Conservation (phyloP, 30 jellyfish, hydroid and myxozoan genomes). For the Chironex yamaguchii region DNA sequence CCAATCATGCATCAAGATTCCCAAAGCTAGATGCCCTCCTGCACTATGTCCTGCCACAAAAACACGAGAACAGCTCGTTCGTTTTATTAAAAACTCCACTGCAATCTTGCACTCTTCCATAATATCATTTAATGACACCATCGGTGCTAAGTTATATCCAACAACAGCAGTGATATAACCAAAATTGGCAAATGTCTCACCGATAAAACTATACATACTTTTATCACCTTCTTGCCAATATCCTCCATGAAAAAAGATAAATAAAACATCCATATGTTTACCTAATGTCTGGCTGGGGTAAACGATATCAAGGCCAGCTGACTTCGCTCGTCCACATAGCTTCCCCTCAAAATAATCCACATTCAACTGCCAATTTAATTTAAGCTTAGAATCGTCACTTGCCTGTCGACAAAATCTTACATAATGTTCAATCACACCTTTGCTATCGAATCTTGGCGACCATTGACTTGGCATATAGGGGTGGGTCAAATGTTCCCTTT, state of each 20-base stretch:
- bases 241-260: conserved; percentile 80
- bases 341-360: too few relatives aligned
- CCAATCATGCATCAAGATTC: conserved; percentile 53
- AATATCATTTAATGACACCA: conserved; percentile 17
- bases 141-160: conserved; percentile 86
- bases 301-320: neutral
- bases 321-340: too few relatives aligned
- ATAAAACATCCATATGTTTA: neutral
- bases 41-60: conserved; percentile 78
- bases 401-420: too few relatives aligned
- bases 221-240: conserved; percentile 83
- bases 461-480: too few relatives aligned
- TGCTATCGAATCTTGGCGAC: too few relatives aligned
- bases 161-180: conserved; percentile 50
- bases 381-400: too few relatives aligned
- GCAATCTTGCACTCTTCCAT: neutral
- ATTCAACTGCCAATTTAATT: too few relatives aligned
- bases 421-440: too few relatives aligned
- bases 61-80: conserved; percentile 4
- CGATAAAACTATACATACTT: conserved; percentile 53
- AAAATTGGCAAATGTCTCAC: conserved; percentile 16
- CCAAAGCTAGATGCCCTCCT: conserved; percentile 72
- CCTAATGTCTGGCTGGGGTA: too few relatives aligned
- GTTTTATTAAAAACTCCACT: neutral
- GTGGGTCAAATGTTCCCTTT: too few relatives aligned